These are phyloP conservation scores for Poecilus cupreus DNA, from an alignment of 2,888 invertebrate species.

Conservation along the genomic window DNA sequence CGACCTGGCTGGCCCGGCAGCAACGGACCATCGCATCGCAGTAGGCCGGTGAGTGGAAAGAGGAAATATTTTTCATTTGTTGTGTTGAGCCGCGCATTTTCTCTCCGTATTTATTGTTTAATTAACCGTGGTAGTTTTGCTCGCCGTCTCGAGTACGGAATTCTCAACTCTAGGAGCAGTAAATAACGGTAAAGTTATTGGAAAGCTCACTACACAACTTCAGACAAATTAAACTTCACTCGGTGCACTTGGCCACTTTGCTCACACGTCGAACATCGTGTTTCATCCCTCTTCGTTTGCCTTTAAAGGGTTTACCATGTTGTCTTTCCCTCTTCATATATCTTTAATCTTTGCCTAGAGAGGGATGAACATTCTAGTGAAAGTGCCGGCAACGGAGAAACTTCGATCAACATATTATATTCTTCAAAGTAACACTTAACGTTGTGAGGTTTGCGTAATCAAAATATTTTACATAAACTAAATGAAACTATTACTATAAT, in stretches of 20 bases:
- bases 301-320: not conserved
- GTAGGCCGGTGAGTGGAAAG: not conserved
- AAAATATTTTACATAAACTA: no score
- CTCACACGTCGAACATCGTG: constrained; percentile 38
- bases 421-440: no score
- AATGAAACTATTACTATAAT: no score
- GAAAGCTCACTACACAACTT: constrained; percentile 57
- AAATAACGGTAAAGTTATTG: constrained; percentile 57
- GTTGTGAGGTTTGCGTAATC: no score
- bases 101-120: constrained; percentile 54
- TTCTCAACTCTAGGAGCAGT: constrained; percentile 50
- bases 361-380: not conserved
- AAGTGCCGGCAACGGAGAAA: not conserved
- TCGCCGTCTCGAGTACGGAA: constrained; percentile 27
- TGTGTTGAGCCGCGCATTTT: constrained; percentile 42
- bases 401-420: no score
- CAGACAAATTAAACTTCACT: constrained; percentile 55
- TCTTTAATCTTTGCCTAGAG: not conserved
- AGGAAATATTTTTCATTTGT: constrained; percentile 54
- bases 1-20: not conserved
- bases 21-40: not conserved
- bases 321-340: not conserved
- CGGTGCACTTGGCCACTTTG: constrained; percentile 28
- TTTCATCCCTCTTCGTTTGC: not conserved
- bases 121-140: constrained; percentile 47